Evolutionary conservation across 2,113 vertebrate genomes (phyloP), one percentile per base, ranked within the genome.

Genomic region (Glaucidium brasilianum): DNA sequence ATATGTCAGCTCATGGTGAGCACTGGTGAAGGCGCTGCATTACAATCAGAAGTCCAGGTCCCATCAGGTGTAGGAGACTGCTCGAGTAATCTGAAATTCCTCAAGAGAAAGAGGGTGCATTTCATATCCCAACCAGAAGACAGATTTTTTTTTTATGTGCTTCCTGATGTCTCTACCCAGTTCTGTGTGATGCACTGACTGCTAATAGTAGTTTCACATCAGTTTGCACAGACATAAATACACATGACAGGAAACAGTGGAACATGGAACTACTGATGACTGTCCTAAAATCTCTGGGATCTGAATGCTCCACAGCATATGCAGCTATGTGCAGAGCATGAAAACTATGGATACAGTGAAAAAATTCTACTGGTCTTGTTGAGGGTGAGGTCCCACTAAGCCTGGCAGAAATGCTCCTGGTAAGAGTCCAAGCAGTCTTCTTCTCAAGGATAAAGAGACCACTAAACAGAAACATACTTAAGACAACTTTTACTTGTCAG

Each of bases 261-360:
- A 43, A 67, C 39, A n/a, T 13, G 9, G 9, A 37, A 67, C 14
- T 67, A 21, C n/a, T 34, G 49, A 47, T 0, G 0, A 37, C 27
- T 29, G 18, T 23, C 67, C 30, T 53, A 47, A 53, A 73, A 75
- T 6, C 50, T 64, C 43, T 79, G 55, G 10, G 55, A 90, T 69
- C 27, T 43, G 29, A 89, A 78, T 35, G n/a, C 27, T 96, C 8
- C 47, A 52, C 37, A 43, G 11, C 27, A 15, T 7, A 71, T 27
- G 20, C 21, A 29, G 6, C 4, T 55, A 11, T 15, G 10, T 5
- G 41, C 5, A 62, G 23, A 84, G 56, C 39, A 75, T 17, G 39
- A 85, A 92, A 91, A 72, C 16, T 11, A 56, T 15, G 26, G 43
- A 87, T 1, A 6, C 8, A 67, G 49, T 13, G 11, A 87, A 72